Evolutionary conservation across 2,888 invertebrate genomes (phyloP), one percentile per base, ranked within the genome.

Genomic region (Caenorhabditis sulstoni): DNA sequence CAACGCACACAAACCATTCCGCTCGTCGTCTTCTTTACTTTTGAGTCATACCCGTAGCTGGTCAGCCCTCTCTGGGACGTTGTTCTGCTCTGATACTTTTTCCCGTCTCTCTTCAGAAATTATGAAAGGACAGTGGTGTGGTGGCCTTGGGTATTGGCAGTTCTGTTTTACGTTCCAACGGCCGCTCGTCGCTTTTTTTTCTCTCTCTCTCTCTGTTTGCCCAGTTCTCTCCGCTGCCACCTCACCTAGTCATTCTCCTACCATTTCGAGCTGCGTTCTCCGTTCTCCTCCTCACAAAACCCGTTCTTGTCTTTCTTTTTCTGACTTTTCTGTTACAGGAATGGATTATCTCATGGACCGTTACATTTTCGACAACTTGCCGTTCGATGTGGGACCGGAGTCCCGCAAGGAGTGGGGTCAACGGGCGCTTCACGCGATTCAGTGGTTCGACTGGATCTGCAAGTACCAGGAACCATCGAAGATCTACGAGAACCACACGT

Each of bases 401-500:
- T 79, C 82, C 12, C 80, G 82, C 37, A 88, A 89, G 59, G 59
- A 41, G n/a, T 82, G 87, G 71, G 85, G 81, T 18, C 78, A 85
- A 23, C 73, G 81, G 68, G 88, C 87, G n/a, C 79, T 89, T 39
- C 58, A 80, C 39, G 59, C 86, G 5, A 84, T 89, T 74, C 61
- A 89, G 90, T 70, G 79, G 64, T 87, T 87, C 22, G 90, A 90
- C 53, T 90, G 90, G 90, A 58, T 88, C 37, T 90, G 89, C 80
- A 89, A 89, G 65, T 81, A 85, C 37, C 89, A 89, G 68, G 87
- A 87, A 23, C 81, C 86, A 0, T 58, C 80, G 23, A 85, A 86
- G 49, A 85, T 88, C 61, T 84, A 81, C 59, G 87, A 88, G 52
- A 87, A 89, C 58, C 90, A 92, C 81, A 92, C 93, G 16, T 94